Conservation (phyloP, 1,140 invertebrate species). For the Atta texana region DNA sequence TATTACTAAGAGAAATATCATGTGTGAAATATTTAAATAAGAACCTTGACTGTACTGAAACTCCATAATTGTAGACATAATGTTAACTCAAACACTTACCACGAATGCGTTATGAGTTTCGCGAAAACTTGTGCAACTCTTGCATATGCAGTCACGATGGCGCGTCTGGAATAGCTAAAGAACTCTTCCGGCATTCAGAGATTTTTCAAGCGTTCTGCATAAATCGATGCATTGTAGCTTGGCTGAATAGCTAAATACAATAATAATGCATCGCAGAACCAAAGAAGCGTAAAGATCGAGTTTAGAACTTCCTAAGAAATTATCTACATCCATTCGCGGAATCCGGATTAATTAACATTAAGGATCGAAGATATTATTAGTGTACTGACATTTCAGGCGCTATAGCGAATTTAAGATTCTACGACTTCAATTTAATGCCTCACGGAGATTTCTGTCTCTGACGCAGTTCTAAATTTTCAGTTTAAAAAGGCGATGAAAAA, state of each 20-base stretch:
- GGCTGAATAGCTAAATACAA: neutral
- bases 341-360: conserved; percentile 18
- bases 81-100: conserved; percentile 2
- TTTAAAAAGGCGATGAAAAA: neutral
- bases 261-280: conserved; percentile 9
- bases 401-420: neutral
- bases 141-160: neutral
- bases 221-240: neutral
- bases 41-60: conserved; percentile 4
- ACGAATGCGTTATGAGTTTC: conserved; percentile 16
- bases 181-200: conserved; percentile 26
- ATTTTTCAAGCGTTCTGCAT: conserved; percentile 31
- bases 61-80: neutral
- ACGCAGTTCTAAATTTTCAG: neutral
- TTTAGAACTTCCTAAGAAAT: neutral
- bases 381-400: neutral
- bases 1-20: neutral
- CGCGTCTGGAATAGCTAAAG: conserved; percentile 20
- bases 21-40: neutral
- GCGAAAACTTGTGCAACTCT: conserved; percentile 45
- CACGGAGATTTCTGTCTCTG: neutral
- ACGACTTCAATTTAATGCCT: neutral
- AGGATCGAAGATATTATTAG: neutral
- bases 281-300: neutral
- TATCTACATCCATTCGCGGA: neutral